These are phyloP conservation scores for Balearica regulorum DNA, from an alignment of 2,797 vertebrate genomes.

Conservation along the genomic window DNA sequence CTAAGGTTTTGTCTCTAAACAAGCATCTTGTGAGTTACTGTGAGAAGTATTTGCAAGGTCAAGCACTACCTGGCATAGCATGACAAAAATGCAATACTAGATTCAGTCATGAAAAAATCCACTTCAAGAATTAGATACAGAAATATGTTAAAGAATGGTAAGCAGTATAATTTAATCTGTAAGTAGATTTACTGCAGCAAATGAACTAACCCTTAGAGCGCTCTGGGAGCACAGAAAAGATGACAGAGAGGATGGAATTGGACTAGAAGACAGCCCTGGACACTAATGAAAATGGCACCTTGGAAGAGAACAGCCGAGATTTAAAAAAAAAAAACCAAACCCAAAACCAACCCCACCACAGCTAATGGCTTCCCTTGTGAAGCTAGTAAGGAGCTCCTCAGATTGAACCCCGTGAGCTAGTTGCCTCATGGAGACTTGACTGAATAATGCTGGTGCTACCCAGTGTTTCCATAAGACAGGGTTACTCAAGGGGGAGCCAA, in stretches of 20 bases:
- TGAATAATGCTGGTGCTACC: background rate
- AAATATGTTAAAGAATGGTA: background rate
- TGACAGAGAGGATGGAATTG: background rate
- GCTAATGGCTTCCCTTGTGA: background rate
- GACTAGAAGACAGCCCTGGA: background rate
- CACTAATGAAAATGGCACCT: background rate
- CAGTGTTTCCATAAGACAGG: background rate
- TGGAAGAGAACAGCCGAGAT: background rate
- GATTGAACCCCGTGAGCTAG: background rate
- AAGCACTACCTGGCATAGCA: background rate
- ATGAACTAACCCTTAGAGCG: background rate
- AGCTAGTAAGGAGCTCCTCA: background rate
- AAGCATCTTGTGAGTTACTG: slow-evolving; percentile 25
- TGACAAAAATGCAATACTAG: background rate
- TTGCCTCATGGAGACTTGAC: background rate
- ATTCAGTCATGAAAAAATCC: background rate
- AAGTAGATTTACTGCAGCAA: background rate
- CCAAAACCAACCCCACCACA: no score
- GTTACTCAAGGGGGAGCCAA: background rate
- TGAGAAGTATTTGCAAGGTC: slow-evolving; percentile 65
- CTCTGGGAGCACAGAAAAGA: background rate
- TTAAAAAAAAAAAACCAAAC: background rate
- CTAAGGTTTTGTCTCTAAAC: slow-evolving; percentile 23
- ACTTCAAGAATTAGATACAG: background rate
- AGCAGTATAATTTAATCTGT: background rate